Conservation (phyloP, 1,140 invertebrate species). For the Argopecten irradians region DNA sequence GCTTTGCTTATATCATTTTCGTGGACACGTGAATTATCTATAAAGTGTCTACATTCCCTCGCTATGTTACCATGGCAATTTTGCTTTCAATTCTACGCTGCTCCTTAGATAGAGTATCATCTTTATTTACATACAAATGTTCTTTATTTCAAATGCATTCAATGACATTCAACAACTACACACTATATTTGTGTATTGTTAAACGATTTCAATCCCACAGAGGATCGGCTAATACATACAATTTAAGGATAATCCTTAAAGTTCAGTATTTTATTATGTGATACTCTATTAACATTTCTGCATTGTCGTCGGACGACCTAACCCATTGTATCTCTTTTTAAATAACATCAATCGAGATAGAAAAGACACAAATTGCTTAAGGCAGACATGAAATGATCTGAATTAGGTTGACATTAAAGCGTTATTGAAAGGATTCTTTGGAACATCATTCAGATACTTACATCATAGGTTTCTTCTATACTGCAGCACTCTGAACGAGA, state of each 20-base stretch:
- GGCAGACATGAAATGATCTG: not conserved
- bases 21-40: not conserved
- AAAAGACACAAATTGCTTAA: not conserved
- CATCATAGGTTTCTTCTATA: conserved; percentile 90
- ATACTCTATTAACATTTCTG: not conserved
- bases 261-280: not conserved
- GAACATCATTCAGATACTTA: conserved; percentile 76
- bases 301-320: not conserved
- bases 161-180: too few species aligned
- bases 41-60: not conserved
- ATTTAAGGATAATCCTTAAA: too few species aligned
- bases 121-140: too few species aligned
- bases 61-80: too few species aligned
- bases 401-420: not conserved
- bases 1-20: not conserved
- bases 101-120: too few species aligned
- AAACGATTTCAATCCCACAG: too few species aligned
- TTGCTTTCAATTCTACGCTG: too few species aligned
- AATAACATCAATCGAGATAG: not conserved
- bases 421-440: not conserved
- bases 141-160: too few species aligned
- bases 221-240: too few species aligned
- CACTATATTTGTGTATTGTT: too few species aligned
- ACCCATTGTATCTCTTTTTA: not conserved
- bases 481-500: conserved; percentile 93